Evolutionary conservation across 2,888 invertebrate species (phyloP), one percentile per base, ranked within the genome.

Genomic region (Merodon equestris): DNA sequence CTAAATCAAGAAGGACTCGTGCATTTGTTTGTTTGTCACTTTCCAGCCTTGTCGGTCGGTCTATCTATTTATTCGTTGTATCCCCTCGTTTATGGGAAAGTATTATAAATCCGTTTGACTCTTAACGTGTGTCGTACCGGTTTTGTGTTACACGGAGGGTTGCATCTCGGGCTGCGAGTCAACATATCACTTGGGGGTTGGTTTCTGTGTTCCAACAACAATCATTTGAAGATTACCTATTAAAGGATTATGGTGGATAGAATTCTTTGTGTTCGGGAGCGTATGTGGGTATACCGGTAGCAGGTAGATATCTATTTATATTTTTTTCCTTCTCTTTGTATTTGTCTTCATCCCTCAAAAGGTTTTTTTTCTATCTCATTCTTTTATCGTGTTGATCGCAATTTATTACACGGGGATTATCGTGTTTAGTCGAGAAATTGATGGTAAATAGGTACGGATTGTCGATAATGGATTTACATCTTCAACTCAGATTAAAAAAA

Each of bases 61-160:
- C n/a, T n/a, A n/a, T n/a, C n/a, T n/a, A 7, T 27, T 27, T 7
- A 27, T 27, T 4, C 7, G 27, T 27, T 27, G 27, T 27, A 27
- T 40, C 36, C 34, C 34, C 57, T 18, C 38, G 51, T 42, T 50
- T 40, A 53, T 48, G 27, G 51, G 17, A 64, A n/a, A 44, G 57
- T 48, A 48, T 47, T 9, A 47, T 60, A 54, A 73, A 60, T 53
- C 64, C 60, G 47, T 42, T 19, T 61, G 73, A 67, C 67, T 67
- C 53, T 38, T 67, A 60, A 53, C 58, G 57, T 47, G 58, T 53
- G 53, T 48, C 42, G 27, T 47, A 10, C 18, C 19, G 44, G 45
- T 42, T 53, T 17, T 5, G 50, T 14, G 40, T 14, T 15, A 4
- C 48, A 10, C 14, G 9, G 7, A 7, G 40, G 40, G 14, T 53